These are phyloP conservation scores for Motacilla alba DNA, from an alignment of 2,113 vertebrate species.

Conservation along the genomic window DNA sequence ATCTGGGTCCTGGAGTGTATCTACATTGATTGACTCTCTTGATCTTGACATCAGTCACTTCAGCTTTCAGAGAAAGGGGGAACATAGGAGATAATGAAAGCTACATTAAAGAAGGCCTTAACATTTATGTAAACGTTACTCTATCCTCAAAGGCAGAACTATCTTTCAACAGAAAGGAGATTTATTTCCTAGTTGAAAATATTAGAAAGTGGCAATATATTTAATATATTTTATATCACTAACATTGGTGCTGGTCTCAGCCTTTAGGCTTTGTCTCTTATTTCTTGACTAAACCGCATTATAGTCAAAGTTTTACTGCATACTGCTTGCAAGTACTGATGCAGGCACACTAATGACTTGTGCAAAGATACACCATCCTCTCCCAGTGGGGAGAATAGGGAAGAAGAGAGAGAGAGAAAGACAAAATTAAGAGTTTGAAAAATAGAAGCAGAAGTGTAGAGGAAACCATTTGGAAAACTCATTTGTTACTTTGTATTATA, in stretches of 20 bases:
- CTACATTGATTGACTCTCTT: slow-evolving; percentile 78
- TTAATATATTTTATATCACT: not conserved
- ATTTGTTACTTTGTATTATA: not conserved
- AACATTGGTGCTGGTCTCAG: not conserved
- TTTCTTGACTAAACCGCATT: not conserved
- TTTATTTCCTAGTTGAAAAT: slow-evolving; percentile 61
- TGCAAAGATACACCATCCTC: not conserved
- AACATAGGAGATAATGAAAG: slow-evolving; percentile 76
- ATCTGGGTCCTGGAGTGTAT: slow-evolving; percentile 77
- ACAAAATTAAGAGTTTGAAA: not conserved
- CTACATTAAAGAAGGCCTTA: slow-evolving; percentile 71
- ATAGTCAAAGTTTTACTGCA: not conserved
- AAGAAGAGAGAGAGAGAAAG: not conserved
- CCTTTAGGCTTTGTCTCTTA: not conserved
- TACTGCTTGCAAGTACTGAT: not conserved
- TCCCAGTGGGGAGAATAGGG: not conserved
- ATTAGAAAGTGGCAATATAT: slow-evolving; percentile 10
- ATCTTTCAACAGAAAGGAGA: slow-evolving; percentile 38
- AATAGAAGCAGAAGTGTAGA: not conserved
- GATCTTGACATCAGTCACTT: slow-evolving; percentile 82
- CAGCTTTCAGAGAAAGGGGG: slow-evolving; percentile 59
- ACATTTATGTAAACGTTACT: slow-evolving; percentile 72
- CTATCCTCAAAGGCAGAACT: slow-evolving; percentile 79
- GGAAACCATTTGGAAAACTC: not conserved
- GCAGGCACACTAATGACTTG: not conserved